Evolutionary conservation across 2,888 invertebrate species (phyloP).

Genomic region (Synanthedon myopaeformis): DNA sequence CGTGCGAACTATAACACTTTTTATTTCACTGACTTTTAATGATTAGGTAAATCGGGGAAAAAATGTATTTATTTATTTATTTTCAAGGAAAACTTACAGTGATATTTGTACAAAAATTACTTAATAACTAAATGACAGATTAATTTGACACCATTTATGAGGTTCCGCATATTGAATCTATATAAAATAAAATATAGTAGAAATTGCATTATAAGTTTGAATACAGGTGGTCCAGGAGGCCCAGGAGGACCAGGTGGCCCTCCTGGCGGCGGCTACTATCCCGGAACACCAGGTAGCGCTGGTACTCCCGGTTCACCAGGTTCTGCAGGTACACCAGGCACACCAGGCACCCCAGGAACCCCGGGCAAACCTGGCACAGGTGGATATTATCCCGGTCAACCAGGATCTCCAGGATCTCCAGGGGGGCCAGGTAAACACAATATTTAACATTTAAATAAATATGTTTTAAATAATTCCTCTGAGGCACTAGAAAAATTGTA

Average conservation of each 20-base stretch:
- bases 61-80: too few species aligned
- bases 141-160: too few species aligned
- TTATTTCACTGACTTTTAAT: too few species aligned
- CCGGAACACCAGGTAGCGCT: constrained; percentile 18
- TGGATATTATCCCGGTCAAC: constrained; percentile 3
- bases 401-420: constrained; percentile 2
- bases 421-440: constrained; percentile 1
- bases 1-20: background rate
- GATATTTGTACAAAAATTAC: too few species aligned
- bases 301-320: constrained; percentile 25
- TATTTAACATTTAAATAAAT: background rate
- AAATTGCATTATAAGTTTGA: background rate
- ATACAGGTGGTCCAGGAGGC: constrained; percentile 48
- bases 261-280: constrained; percentile 2
- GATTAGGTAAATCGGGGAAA: background rate
- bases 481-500: too few species aligned
- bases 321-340: constrained; percentile 20
- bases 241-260: constrained; percentile 30
- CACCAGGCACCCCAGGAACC: constrained; percentile 20
- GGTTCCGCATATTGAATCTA: too few species aligned
- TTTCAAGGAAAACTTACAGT: too few species aligned
- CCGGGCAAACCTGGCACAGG: background rate
- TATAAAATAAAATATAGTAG: too few species aligned
- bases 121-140: too few species aligned
- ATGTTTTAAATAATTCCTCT: too few species aligned